Base-by-base conservation (phyloP, 23 tunicate species). In the Corella eumyota region DNA sequence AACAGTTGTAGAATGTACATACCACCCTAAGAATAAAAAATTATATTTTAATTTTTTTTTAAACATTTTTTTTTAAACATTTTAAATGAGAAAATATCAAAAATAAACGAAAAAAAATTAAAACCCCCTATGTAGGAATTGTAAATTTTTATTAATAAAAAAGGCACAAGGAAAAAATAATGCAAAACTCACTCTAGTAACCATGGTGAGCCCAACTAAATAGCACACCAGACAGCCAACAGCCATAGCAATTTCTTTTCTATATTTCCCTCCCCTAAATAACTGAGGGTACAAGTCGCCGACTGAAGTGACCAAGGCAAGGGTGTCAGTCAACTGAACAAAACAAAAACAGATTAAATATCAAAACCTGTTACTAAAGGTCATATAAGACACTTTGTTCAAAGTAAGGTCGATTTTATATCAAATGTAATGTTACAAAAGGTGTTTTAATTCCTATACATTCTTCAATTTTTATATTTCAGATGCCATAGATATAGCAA, bases 1-100 rank as follows among this genome's bases (percentile, higher is more conserved):
- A 93, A 93, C 26, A 93, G 56, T 64, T 93, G 90, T 24, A 93
- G 77, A 38, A 87, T 61, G 79, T 93, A 87, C 86, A 79, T 76
- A 19, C 99, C 99, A 15, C 99, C 99, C 90, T 93, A 65, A 4
- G 51, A 3, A 28, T 2, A 64, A 66, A 70, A 67, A 9, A 40
- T 9, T 40, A 5, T 11, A n/a, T 7, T 6, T 25, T 5, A 19
- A 23, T 23, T 29, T 63, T 63, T 19, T 15, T 11, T 5, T 11
- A 36, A 19, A 4, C n/a, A n/a, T n/a, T n/a, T n/a, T n/a, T n/a
- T n/a, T n/a, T n/a, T n/a, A n/a, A n/a, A n/a, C n/a, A n/a, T n/a
- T n/a, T n/a, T n/a, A n/a, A n/a, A n/a, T n/a, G n/a, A n/a, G n/a
- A n/a, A n/a, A 23, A 23, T 53, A n/a, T 15, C 7, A 40, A 11